phyloP scores from a whole-genome alignment of 2,888 invertebrate species.

The Orchesella flavescens region DNA sequence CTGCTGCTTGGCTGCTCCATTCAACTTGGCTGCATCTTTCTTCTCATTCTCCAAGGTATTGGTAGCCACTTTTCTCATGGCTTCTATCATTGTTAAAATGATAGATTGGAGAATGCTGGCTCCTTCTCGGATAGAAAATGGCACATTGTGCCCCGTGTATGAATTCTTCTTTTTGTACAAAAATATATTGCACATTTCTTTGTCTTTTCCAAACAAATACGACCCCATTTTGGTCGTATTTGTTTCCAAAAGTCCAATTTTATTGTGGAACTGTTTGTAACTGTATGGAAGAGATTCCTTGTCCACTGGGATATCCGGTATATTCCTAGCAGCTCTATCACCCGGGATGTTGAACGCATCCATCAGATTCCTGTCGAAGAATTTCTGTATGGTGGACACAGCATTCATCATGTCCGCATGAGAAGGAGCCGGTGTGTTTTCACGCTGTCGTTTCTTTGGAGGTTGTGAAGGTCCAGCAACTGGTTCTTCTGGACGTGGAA shows the following conservation, averaged over 20 bases:
- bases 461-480: not conserved
- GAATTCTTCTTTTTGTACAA: slow-evolving; percentile 5
- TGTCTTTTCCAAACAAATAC: not conserved
- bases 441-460: not conserved
- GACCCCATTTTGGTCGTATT: slow-evolving; percentile 1
- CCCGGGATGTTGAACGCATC: not conserved
- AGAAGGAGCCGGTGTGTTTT: not conserved
- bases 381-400: not conserved
- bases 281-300: not conserved
- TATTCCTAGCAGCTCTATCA: not conserved
- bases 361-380: not conserved
- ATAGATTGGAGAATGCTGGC: not conserved
- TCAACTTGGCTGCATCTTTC: not conserved
- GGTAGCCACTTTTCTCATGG: not conserved
- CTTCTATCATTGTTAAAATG: slow-evolving; percentile 4
- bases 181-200: not conserved
- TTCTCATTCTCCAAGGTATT: not conserved
- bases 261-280: not conserved
- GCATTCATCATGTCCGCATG: not conserved
- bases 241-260: not conserved
- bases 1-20: not conserved
- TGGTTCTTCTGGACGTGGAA: not conserved
- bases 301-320: not conserved
- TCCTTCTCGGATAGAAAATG: not conserved
- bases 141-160: slow-evolving; percentile 7